Percentiles rank a stretch among this genome's conserved stretches.
phyloP scores from a whole-genome alignment of 2,888 invertebrate species.

The Cryptophagus acutangulus region DNA sequence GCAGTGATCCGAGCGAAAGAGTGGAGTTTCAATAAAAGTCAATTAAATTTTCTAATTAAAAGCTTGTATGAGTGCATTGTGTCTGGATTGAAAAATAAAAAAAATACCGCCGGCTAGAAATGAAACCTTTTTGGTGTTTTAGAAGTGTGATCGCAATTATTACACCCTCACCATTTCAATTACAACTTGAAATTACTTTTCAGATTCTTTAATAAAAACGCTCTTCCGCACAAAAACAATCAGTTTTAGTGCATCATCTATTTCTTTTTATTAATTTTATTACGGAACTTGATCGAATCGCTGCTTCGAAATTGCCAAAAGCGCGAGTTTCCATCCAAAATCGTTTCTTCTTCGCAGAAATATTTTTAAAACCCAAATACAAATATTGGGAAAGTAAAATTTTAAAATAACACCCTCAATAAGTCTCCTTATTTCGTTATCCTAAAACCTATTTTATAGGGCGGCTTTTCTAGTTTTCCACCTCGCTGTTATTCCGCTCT shows the following conservation, averaged over 20 bases:
- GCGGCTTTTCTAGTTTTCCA: conserved; percentile 41
- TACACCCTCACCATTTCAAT: conserved; percentile 50
- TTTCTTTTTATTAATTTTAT: too few relatives aligned
- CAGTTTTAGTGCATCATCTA: too few relatives aligned
- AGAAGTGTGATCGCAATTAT: conserved; percentile 45
- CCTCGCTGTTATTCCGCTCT: too few relatives aligned
- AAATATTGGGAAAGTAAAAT: conserved; percentile 27
- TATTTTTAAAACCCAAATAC: conserved; percentile 21
- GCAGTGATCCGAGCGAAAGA: too few relatives aligned
- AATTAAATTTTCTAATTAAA: conserved; percentile 48
- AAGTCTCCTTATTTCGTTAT: conserved; percentile 45
- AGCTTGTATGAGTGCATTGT: conserved; percentile 41
- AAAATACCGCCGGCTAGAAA: conserved; percentile 32
- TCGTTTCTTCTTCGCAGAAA: conserved; percentile 3
- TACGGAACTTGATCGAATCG: too few relatives aligned
- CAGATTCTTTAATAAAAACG: conserved; percentile 48
- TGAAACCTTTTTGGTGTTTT: conserved; percentile 37
- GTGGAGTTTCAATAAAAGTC: conserved; percentile 47
- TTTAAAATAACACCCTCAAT: conserved; percentile 40
- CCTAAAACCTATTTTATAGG: conserved; percentile 38
- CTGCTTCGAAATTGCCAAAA: too few relatives aligned
- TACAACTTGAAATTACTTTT: conserved; percentile 51
- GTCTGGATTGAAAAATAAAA: conserved; percentile 28
- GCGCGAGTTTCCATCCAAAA: conserved; percentile 4
- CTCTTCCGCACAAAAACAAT: too few relatives aligned